Conservation (phyloP, 2,113 vertebrate genomes). For the Hydrolagus affinis region DNA sequence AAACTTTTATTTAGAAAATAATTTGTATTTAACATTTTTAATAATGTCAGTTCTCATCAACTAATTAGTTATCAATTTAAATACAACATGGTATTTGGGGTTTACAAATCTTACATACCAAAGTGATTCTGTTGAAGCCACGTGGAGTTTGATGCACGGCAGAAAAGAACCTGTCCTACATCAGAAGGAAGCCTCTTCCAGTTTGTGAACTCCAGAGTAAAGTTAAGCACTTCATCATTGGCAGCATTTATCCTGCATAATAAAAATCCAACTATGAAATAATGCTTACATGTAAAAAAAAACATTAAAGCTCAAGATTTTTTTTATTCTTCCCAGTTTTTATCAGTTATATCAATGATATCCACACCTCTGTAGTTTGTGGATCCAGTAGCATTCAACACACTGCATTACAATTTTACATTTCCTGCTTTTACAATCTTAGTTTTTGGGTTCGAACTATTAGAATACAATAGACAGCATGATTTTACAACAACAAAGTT, state of each 20-base stretch:
- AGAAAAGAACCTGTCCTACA: constrained; percentile 53
- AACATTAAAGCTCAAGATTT: neutral
- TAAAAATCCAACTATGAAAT: constrained; percentile 9
- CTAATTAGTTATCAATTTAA: neutral
- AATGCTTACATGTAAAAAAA: neutral
- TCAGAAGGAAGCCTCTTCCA: constrained; percentile 61
- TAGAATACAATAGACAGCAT: too few species aligned
- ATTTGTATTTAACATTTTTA: neutral
- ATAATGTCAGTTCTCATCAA: neutral
- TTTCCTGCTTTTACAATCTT: too few species aligned
- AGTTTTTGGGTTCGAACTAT: too few species aligned
- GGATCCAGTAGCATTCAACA: too few species aligned
- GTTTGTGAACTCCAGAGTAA: constrained; percentile 72
- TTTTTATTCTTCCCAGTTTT: too few species aligned
- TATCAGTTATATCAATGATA: too few species aligned
- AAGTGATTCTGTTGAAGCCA: constrained; percentile 53
- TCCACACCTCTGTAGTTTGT: too few species aligned
- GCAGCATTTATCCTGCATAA: constrained; percentile 55
- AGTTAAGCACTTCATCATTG: constrained; percentile 54
- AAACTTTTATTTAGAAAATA: too few species aligned
- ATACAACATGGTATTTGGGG: neutral
- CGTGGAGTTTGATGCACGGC: constrained; percentile 45
- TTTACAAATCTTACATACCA: constrained; percentile 48
- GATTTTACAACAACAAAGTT: too few species aligned
- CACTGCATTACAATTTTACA: too few species aligned